Percentiles rank a stretch among this genome's conserved stretches.
phyloP scores from a whole-genome alignment of 2,113 vertebrate genomes.

The Dicerorhinus sumatrensis region DNA sequence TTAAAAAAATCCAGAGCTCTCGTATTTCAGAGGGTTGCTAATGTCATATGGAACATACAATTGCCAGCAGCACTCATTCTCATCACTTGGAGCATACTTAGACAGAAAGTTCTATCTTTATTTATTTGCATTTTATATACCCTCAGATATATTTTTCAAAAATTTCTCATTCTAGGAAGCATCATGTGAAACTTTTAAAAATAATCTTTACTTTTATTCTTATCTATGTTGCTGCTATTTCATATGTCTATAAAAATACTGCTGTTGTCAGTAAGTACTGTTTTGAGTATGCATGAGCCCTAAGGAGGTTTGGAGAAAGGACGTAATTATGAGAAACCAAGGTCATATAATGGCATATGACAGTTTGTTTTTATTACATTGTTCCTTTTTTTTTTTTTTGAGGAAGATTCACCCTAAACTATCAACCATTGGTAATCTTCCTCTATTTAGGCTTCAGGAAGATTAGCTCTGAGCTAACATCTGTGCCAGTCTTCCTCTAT shows the following conservation, averaged over 20 bases:
- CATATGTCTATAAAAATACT: slow-evolving; percentile 9
- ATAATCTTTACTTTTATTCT: not conserved
- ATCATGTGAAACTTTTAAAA: slow-evolving; percentile 4
- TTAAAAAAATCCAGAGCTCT: not conserved
- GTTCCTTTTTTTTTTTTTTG: not conserved
- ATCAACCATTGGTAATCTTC: too few relatives aligned
- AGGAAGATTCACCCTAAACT: too few relatives aligned
- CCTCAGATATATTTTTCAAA: not conserved
- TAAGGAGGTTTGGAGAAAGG: slow-evolving; percentile 32
- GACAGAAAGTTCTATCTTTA: slow-evolving; percentile 33
- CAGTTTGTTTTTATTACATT: not conserved
- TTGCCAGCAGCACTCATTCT: not conserved
- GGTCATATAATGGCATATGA: not conserved
- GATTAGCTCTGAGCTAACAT: too few relatives aligned
- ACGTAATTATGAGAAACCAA: slow-evolving; percentile 5
- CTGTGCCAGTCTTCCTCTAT: too few relatives aligned
- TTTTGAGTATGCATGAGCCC: slow-evolving; percentile 48
- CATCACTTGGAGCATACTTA: not conserved
- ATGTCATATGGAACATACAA: not conserved
- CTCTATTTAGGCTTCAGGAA: too few relatives aligned
- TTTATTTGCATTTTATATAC: not conserved
- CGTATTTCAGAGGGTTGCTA: not conserved
- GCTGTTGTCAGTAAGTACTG: not conserved
- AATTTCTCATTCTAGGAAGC: not conserved
- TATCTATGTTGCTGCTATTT: slow-evolving; percentile 1